These are phyloP conservation scores for Epinotia bilunana DNA, from an alignment of 2,888 invertebrate genomes.

Conservation along the genomic window DNA sequence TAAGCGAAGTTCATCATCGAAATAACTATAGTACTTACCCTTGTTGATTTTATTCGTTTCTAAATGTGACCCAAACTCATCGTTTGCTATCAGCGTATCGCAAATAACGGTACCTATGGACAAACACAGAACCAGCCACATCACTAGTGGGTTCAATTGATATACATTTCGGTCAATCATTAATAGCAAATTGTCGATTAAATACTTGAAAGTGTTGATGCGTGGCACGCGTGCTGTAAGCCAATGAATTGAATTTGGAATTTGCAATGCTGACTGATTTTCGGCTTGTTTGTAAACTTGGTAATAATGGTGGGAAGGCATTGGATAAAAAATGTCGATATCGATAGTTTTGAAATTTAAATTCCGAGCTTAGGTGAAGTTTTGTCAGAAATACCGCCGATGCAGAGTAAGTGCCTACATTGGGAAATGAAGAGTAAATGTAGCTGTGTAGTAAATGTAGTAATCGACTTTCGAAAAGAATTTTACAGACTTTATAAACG, in stretches of 20 bases:
- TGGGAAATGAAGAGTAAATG: too few relatives aligned
- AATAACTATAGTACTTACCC: constrained; percentile 11
- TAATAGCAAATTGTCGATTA: neutral
- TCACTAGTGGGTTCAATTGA: constrained; percentile 8
- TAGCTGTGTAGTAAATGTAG: too few relatives aligned
- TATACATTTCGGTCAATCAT: constrained; percentile 20
- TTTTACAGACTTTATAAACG: too few relatives aligned
- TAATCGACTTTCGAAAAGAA: too few relatives aligned
- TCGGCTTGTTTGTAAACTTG: constrained; percentile 34
- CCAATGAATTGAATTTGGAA: constrained; percentile 4
- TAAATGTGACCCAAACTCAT: constrained; percentile 51
- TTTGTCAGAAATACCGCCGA: neutral
- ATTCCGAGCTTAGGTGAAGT: neutral
- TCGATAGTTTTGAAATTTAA: neutral
- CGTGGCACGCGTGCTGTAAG: neutral
- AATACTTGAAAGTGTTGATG: neutral
- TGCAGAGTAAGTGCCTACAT: too few relatives aligned
- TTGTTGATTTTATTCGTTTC: constrained; percentile 71
- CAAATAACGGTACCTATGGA: constrained; percentile 9
- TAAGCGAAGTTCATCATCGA: neutral
- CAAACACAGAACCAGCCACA: neutral
- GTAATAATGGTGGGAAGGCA: constrained; percentile 7
- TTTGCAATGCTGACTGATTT: constrained; percentile 8
- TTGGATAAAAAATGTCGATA: constrained; percentile 5
- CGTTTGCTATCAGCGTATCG: neutral